phyloP scores from a whole-genome alignment of 2,888 invertebrate species.

The Epiperipatus broadwayi region DNA sequence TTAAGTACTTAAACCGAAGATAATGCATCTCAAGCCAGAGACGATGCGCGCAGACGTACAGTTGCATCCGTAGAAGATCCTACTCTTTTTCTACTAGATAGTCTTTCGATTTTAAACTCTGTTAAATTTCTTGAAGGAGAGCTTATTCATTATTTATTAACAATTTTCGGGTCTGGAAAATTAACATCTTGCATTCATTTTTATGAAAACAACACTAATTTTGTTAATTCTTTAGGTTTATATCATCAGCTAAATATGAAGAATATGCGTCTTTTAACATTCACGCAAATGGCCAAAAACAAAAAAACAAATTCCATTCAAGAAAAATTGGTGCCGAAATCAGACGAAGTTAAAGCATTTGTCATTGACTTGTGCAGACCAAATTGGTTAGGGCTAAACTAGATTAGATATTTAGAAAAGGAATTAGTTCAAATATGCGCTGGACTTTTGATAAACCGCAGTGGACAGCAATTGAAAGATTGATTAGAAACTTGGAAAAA shows the following conservation, averaged over 20 bases:
- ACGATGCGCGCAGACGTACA: slow-evolving; percentile 81
- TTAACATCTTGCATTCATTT: slow-evolving; percentile 76
- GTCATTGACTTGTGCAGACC: slow-evolving; percentile 73
- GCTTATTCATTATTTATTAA: slow-evolving; percentile 75
- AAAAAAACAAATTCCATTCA: slow-evolving; percentile 72
- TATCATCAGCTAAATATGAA: slow-evolving; percentile 85
- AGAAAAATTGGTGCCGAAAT: slow-evolving; percentile 61
- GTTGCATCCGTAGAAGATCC: slow-evolving; percentile 86
- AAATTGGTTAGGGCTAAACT: slow-evolving; percentile 76
- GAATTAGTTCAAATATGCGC: slow-evolving; percentile 80
- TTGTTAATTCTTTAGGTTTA: slow-evolving; percentile 49
- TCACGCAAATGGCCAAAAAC: slow-evolving; percentile 91
- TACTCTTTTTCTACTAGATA: slow-evolving; percentile 82
- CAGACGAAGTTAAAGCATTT: slow-evolving; percentile 81
- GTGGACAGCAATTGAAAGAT: no score
- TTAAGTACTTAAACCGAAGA: slow-evolving; percentile 90
- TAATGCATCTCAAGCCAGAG: slow-evolving; percentile 85
- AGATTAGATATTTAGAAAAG: slow-evolving; percentile 66
- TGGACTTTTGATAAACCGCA: slow-evolving; percentile 76
- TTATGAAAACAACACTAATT: slow-evolving; percentile 76
- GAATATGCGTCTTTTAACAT: slow-evolving; percentile 87
- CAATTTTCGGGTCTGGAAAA: slow-evolving; percentile 86
- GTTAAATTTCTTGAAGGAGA: slow-evolving; percentile 87
- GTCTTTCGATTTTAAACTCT: slow-evolving; percentile 74
- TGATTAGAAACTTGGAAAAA: no score